phyloP scores from a whole-genome alignment of 2,797 vertebrate genomes.

The Hafferia zeledoni region DNA sequence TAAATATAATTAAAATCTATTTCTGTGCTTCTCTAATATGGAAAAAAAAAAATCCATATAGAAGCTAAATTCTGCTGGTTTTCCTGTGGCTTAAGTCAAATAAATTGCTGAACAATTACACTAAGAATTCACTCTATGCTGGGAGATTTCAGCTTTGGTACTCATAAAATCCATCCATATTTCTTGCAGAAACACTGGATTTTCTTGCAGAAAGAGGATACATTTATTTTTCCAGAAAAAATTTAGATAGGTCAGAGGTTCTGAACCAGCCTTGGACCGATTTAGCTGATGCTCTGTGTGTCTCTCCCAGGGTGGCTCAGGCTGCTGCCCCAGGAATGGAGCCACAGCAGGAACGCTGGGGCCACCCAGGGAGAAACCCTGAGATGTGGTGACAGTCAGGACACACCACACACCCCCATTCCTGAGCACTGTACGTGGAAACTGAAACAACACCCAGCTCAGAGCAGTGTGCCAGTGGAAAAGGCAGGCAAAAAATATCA shows the following conservation, averaged over 20 bases:
- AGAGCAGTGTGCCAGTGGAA: fast-evolving
- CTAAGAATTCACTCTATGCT: not conserved
- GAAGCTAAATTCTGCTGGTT: not conserved
- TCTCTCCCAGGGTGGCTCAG: not conserved
- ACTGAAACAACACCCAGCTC: not conserved
- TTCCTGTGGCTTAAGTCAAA: not conserved
- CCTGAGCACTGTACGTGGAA: not conserved
- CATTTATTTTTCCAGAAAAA: not conserved
- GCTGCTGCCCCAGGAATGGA: not conserved
- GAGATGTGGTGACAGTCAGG: not conserved
- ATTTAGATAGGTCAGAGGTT: not conserved
- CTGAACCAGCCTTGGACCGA: not conserved
- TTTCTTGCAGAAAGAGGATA: not conserved
- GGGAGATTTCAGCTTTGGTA: not conserved
- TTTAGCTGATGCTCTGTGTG: not conserved
- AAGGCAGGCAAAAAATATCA: not conserved
- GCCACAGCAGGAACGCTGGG: not conserved
- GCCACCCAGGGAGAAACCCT: not conserved
- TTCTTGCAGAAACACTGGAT: not conserved
- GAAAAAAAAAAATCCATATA: not conserved
- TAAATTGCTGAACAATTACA: not conserved
- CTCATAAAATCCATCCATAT: not conserved
- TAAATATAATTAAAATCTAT: conserved; percentile 45
- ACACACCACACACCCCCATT: not conserved
- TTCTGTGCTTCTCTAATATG: not conserved